Percentiles rank a stretch among this genome's conserved stretches.
Conservation (phyloP, 2,113 vertebrate genomes). For the Centropristis striata region DNA sequence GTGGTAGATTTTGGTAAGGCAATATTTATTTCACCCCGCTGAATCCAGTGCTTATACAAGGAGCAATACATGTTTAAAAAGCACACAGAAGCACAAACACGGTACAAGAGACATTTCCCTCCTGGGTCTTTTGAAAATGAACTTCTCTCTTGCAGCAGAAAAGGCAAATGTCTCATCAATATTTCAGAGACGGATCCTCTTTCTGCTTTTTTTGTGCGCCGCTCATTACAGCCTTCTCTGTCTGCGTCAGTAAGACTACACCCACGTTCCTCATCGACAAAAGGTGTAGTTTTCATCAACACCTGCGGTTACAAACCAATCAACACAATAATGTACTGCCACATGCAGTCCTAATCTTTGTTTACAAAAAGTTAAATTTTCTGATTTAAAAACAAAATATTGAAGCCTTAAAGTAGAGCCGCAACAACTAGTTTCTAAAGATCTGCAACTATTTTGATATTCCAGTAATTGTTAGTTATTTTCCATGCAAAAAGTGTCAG, state of each 20-base stretch:
- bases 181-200: conserved; percentile 75
- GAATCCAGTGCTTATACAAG: conserved; percentile 13
- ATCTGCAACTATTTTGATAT: too few relatives aligned
- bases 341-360: conserved; percentile 11
- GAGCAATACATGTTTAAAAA: conserved; percentile 13
- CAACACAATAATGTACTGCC: not conserved
- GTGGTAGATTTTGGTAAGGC: conserved; percentile 46
- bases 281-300: conserved; percentile 52
- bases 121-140: conserved; percentile 22
- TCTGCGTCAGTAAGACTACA: conserved; percentile 61
- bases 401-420: not conserved
- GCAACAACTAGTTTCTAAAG: too few relatives aligned
- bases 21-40: conserved; percentile 34
- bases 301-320: conserved; percentile 43
- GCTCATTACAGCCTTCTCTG: conserved; percentile 37
- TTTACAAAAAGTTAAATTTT: not conserved
- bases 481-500: too few relatives aligned
- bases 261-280: conserved; percentile 17
- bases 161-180: conserved; percentile 70
- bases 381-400: conserved; percentile 22
- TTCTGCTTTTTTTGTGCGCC: conserved; percentile 55
- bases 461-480: too few relatives aligned
- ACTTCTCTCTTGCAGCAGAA: conserved; percentile 42
- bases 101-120: conserved; percentile 26
- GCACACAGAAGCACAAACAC: conserved; percentile 26